phyloP scores from a whole-genome alignment of 2,797 vertebrate genomes.

The Craterocephalus amniculus region DNA sequence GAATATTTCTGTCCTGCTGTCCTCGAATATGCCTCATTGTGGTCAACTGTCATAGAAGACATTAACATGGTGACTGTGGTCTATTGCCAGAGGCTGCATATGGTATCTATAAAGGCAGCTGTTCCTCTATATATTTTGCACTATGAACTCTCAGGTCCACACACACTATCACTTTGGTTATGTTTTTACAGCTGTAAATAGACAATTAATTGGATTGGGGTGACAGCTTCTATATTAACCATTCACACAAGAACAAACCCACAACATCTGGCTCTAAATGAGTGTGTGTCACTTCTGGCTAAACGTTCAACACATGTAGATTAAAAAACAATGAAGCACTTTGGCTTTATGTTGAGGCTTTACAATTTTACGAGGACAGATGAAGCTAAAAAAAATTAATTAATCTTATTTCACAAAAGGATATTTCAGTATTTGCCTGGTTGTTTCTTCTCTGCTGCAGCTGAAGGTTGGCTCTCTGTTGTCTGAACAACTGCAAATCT shows the following conservation, averaged over 20 bases:
- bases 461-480: slow-evolving; percentile 13
- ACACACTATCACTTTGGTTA: slow-evolving; percentile 61
- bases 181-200: slow-evolving; percentile 64
- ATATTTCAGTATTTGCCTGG: slow-evolving; percentile 13
- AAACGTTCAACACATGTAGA: slow-evolving; percentile 19
- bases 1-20: slow-evolving; percentile 46
- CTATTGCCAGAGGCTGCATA: slow-evolving; percentile 54
- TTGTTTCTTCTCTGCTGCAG: slow-evolving; percentile 25
- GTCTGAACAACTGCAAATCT: slow-evolving; percentile 20
- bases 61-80: slow-evolving; percentile 16
- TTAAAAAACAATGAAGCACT: slow-evolving; percentile 4
- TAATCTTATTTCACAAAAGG: slow-evolving; percentile 4
- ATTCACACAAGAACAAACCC: slow-evolving; percentile 42
- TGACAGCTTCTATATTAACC: slow-evolving; percentile 46
- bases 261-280: slow-evolving; percentile 40
- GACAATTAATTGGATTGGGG: slow-evolving; percentile 64
- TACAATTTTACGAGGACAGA: slow-evolving; percentile 20
- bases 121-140: slow-evolving; percentile 61
- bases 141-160: slow-evolving; percentile 63
- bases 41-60: slow-evolving; percentile 36
- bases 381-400: slow-evolving; percentile 18
- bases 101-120: slow-evolving; percentile 66
- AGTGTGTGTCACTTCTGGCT: slow-evolving; percentile 9
- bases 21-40: slow-evolving; percentile 21
- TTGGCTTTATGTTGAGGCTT: slow-evolving; percentile 16